Conservation (phyloP, 2,113 vertebrate genomes). For the Herpetotheres cachinnans region DNA sequence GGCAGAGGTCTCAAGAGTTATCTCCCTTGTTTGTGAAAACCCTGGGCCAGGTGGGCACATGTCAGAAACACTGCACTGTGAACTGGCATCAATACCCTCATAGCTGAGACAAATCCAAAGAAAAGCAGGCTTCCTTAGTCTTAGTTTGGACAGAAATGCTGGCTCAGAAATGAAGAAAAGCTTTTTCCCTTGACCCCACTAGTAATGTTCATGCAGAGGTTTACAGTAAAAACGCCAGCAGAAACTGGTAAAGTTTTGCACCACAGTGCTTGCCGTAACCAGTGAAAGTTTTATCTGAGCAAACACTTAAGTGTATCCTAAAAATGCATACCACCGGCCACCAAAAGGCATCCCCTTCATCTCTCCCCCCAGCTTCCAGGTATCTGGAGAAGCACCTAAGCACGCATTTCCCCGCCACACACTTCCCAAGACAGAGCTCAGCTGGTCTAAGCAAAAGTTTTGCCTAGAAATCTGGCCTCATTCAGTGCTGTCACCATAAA, state of each 20-base stretch:
- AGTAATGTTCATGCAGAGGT: not conserved
- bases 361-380: not conserved
- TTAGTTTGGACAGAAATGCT: not conserved
- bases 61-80: not conserved
- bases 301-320: not conserved
- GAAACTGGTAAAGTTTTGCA: not conserved
- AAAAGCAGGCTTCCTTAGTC: not conserved
- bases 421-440: not conserved
- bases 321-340: not conserved
- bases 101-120: not conserved
- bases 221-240: not conserved
- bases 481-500: not conserved
- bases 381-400: not conserved
- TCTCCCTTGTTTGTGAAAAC: not conserved
- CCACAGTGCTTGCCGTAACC: not conserved
- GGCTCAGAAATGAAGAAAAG: not conserved
- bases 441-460: not conserved
- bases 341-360: not conserved
- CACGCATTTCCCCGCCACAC: not conserved
- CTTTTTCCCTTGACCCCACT: not conserved
- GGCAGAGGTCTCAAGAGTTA: constrained; percentile 46
- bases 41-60: not conserved
- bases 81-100: not conserved
- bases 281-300: not conserved
- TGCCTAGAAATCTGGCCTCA: not conserved